Evolutionary conservation across 2,888 invertebrate genomes (phyloP), one percentile per base, ranked within the genome.

Genomic region (Pocota personata): DNA sequence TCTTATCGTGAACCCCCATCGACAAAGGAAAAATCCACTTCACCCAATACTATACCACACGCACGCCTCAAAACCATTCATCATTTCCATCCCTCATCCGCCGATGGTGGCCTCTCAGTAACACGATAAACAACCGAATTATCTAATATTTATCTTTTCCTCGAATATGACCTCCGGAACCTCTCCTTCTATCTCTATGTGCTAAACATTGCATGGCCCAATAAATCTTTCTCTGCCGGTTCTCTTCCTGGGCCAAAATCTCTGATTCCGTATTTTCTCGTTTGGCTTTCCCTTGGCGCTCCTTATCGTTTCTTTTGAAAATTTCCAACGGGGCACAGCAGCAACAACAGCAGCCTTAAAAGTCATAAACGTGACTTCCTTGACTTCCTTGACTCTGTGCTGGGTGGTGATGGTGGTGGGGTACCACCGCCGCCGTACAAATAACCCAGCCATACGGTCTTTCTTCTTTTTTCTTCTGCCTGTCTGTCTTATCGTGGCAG

Each of bases 291-390:
- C 64, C 52, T 62, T 67, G 67, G 82, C 48, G 86, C 76, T 82
- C 76, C 82, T 82, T 84, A 75, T 82, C 76, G 55, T 62, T 19
- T 66, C 32, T 35, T 55, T 67, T 64, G 50, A 21, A 48, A 46
- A 71, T 50, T 67, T 69, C 30, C 55, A 72, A 73, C 27, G 60
- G 58, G 66, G 46, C 52, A 35, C 79, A 73, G 69, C 75, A 69
- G 73, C 43, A 67, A 12, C 52, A 75, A 69, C 78, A 62, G 83
- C 72, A 86, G 86, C 82, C 82, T 86, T 82, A 82, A 82, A 40
- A 86, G 86, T 86, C 86, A 86, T 86, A 86, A 86, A 82, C 86
- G 82, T 86, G 86, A 86, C 86, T 86, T 86, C 86, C 84, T 84
- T 80, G 80, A 84, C 84, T 79, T 78, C 60, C 73, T 64, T 66